Evolutionary conservation across 2,113 vertebrate genomes (phyloP), one percentile per base, ranked within the genome.

Genomic region (human): DNA sequence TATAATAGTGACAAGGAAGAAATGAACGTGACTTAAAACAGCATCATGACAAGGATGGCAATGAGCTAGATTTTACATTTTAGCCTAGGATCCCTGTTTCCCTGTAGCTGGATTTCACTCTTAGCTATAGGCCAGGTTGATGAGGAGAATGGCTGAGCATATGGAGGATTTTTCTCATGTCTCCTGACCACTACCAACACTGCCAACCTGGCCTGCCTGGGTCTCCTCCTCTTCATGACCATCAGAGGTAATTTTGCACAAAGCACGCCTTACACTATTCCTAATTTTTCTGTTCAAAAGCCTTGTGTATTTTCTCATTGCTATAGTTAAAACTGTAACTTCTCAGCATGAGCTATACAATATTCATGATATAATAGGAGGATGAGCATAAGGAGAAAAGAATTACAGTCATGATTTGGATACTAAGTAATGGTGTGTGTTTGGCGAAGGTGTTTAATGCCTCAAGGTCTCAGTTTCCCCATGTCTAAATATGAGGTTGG

Each of bases 221-320:
- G 3, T 59, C 80, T 68, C 12, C 35, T 35, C 23, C 1, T 35
- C 27, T 83, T 52, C 45, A 52, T 35, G 22, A n/a, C 38, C 14
- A 14, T 50, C 75, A 38, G 57, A 76, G 17, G 78, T 90, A 52
- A 57, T 93, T 92, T 40, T 83, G 22, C 52, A 35, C 30, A 45
- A 59, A 79, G 45, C 23, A 5, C 40, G 8, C 11, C 61, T 66
- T 35, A 81, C 45, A 1, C 7, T 27, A 8, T 52, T 96, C 18
- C 55, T 64, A 64, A 27, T n/a, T 95, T 95, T 84, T 91, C 50
- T 89, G 57, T 43, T 87, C 72, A 79, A 92, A 90, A 66, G 25
- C 38, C 80, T 66, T 92, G 64, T 61, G 18, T 16, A 40, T 38
- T 91, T 79, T 48, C 61, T 89, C 55, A 13, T 25, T 45, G 48